Base-by-base conservation (phyloP, 2,797 vertebrate species). In the Fistularia tabacaria region DNA sequence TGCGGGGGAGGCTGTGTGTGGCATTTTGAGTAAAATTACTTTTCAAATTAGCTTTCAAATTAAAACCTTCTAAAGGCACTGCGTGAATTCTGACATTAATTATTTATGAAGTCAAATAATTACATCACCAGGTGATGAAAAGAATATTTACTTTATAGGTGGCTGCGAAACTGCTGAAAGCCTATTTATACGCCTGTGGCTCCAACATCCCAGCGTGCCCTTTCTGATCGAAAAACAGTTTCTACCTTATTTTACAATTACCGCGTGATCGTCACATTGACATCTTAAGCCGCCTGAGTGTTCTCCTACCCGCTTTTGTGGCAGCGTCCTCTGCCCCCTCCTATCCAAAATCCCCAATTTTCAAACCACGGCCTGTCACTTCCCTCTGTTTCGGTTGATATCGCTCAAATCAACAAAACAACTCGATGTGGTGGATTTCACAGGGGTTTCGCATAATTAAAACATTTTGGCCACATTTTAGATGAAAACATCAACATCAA, bases 401-500 rank as follows among this genome's bases (percentile, higher is more conserved):
- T 25, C 25, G 25, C 56, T 15, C 62, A 71, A 67, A 73, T 59
- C 52, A 64, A 62, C 14, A 13, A 74, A 59, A 50, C 69, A 14
- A 60, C 64, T 11, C 54, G 49, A 49, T 45, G 48, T 67, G 49
- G 1, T 51, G 14, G 49, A 54, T 82, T 83, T 85, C 76, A 80
- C 79, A 84, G 70, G 66, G 59, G 43, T 58, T 71, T 64, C 36
- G 70, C 66, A 50, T 82, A 76, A 84, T 83, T 79, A 76, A 82
- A 80, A 62, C 69, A 55, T 59, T 47, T 57, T 62, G 39, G 0
- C 45, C 9, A 54, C 45, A 48, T 37, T 6, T 66, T 64, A 36
- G 58, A 14, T 49, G 55, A 25, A 3, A 25, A 25, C 25, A 25
- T 48, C 5, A 41, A 68, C 72, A 56, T 66, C 62, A 74, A 59